Conservation (phyloP, 1,140 invertebrate genomes). For the Polyergus mexicanus region DNA sequence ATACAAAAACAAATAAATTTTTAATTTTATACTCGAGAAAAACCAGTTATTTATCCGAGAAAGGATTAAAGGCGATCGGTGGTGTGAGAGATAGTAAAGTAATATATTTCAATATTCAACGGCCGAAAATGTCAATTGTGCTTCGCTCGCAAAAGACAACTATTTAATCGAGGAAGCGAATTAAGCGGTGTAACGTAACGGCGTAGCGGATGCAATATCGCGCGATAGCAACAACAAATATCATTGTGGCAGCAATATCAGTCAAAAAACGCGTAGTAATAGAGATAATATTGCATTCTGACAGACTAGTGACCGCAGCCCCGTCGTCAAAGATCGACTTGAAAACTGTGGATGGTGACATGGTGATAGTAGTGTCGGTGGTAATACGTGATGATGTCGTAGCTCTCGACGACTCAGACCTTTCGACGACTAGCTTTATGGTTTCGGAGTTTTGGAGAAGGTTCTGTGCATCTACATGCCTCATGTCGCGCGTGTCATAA, state of each 20-base stretch:
- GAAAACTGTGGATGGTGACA: constrained; percentile 88
- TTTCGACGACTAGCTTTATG: constrained; percentile 88
- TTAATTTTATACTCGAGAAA: neutral
- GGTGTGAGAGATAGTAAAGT: constrained; percentile 8
- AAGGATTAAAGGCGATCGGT: constrained; percentile 43
- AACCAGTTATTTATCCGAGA: too few species aligned
- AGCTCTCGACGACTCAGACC: constrained; percentile 85
- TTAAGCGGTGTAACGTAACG: constrained; percentile 34
- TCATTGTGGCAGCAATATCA: constrained; percentile 29
- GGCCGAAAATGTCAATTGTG: constrained; percentile 57
- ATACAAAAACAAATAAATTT: neutral
- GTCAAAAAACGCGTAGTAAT: constrained; percentile 54
- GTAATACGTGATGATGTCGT: constrained; percentile 71
- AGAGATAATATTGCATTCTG: constrained; percentile 78
- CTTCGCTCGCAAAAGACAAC: constrained; percentile 28
- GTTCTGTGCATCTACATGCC: constrained; percentile 96
- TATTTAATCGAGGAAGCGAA: constrained; percentile 33
- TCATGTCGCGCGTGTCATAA: constrained; percentile 93
- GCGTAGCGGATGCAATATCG: constrained; percentile 1
- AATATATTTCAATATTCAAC: constrained; percentile 26
- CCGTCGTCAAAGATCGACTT: constrained; percentile 78
- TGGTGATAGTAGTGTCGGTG: constrained; percentile 60
- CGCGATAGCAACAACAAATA: constrained; percentile 11
- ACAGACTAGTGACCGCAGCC: constrained; percentile 82
- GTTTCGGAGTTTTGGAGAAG: constrained; percentile 93